Evolutionary conservation across 2,113 vertebrate species (phyloP).

Genomic region (Perca schrenkii): DNA sequence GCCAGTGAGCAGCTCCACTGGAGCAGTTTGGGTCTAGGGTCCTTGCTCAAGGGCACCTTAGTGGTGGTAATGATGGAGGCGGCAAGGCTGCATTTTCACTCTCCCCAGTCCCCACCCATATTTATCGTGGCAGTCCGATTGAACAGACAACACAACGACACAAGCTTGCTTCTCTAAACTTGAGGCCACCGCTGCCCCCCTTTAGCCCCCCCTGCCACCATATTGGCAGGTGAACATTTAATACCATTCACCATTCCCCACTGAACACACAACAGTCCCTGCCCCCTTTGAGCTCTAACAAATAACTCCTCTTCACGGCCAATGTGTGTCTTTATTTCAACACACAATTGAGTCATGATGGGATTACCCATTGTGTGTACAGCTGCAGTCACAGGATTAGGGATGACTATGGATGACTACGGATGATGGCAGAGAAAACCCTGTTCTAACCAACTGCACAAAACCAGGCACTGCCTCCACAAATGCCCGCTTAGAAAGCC

Average conservation of each 20-base stretch:
- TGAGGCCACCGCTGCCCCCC: no score
- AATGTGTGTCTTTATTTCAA: conserved; percentile 76
- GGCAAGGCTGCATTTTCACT: no score
- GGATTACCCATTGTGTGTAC: conserved; percentile 80
- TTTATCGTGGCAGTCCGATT: no score
- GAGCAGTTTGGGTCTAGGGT: no score
- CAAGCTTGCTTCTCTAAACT: no score
- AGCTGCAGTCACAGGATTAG: conserved; percentile 81
- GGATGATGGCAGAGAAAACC: conserved; percentile 72
- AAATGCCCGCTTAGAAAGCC: conserved; percentile 32
- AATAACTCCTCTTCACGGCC: conserved; percentile 66
- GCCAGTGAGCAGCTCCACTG: no score
- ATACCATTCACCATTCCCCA: conserved; percentile 51
- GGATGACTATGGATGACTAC: conserved; percentile 71
- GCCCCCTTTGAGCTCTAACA: conserved; percentile 63
- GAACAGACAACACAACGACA: no score
- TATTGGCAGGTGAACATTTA: conserved; percentile 66
- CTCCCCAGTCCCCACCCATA: no score
- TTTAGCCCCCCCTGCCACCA: no score
- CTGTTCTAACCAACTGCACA: conserved; percentile 59
- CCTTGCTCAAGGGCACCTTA: no score
- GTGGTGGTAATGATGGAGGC: no score
- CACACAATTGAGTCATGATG: conserved; percentile 78
- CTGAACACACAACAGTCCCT: conserved; percentile 59
- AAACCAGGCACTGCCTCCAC: conserved; percentile 19